phyloP scores from a whole-genome alignment of 1,140 invertebrate genomes.

The Mesaphorura yosii region DNA sequence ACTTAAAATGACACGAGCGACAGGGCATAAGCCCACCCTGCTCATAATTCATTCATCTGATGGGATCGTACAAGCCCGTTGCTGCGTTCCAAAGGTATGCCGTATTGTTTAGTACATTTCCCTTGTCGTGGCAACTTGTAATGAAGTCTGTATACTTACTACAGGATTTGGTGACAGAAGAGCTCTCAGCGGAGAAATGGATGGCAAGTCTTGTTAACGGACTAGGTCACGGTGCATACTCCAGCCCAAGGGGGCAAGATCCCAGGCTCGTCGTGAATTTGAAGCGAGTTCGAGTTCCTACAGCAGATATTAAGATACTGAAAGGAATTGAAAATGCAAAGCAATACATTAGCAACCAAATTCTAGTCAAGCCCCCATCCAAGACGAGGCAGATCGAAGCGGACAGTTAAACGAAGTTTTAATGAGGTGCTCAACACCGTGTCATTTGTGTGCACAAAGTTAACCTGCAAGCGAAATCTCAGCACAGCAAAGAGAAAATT shows the following conservation, averaged over 20 bases:
- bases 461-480: too few species aligned
- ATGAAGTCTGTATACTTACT: constrained; percentile 17
- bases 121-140: neutral
- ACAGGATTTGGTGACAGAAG: constrained; percentile 38
- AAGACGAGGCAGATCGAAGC: neutral
- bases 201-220: constrained; percentile 42
- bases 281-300: constrained; percentile 42
- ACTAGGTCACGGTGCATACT: constrained; percentile 38
- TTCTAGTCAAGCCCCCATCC: neutral
- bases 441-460: too few species aligned
- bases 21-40: constrained; percentile 41
- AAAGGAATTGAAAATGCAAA: constrained; percentile 10
- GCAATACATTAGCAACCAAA: constrained; percentile 5
- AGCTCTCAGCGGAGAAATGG: constrained; percentile 51
- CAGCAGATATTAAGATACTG: constrained; percentile 32
- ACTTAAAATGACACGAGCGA: constrained; percentile 23
- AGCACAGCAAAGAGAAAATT: too few species aligned
- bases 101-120: neutral
- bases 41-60: constrained; percentile 43
- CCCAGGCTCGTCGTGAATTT: constrained; percentile 43
- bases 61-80: constrained; percentile 47
- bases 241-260: constrained; percentile 44
- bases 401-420: neutral
- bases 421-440: too few species aligned
- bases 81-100: constrained; percentile 49